Base-by-base conservation (phyloP, 2,888 invertebrate species). In the Philhelius pedissequus region DNA sequence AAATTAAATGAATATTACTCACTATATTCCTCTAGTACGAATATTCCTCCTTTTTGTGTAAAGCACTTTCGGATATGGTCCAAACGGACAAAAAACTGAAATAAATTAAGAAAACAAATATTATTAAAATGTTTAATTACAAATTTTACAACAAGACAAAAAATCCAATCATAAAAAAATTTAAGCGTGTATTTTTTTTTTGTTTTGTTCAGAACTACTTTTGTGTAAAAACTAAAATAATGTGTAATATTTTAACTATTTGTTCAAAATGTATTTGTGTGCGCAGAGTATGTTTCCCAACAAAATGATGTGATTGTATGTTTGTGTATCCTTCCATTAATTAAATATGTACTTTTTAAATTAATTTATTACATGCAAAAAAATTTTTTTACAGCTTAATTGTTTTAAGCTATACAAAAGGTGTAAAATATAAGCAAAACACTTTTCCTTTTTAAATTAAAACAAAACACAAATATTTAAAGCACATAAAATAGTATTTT, bases 11-110 rank as follows among this genome's bases (percentile, higher is more conserved):
- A 40, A 60, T 43, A 50, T 48, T 87, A 96, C 98, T 98, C 94
- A 99, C 99, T 99, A 93, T 96, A 99, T 95, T 99, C 99, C 94
- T 99, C 99, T 92, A 99, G 94, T 91, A 99, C 96, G 94, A 99
- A 99, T 92, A 99, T 97, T 92, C 98, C 98, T 92, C 99, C 99
- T 92, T 98, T 99, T 93, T 98, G 98, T 84, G 99, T 99, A 94
- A 99, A 99, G 94, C 99, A 99, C 93, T 99, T 99, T 93, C 98
- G 96, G 93, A 99, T 99, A 93, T 99, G 98, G 93, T 97, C 97
- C 93, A 99, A 95, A 92, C 98, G 96, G 92, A 99, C 98, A 94
- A 99, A 99, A 94, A 99, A 99, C 99, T 99, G 96, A 89, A 97
- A 97, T 91, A 58, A 64, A 86, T 77, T 50, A 56, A 15, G 22